These are phyloP conservation scores for Steatocranus sp. DNA, from an alignment of 2,797 vertebrate genomes.

Conservation along the genomic window DNA sequence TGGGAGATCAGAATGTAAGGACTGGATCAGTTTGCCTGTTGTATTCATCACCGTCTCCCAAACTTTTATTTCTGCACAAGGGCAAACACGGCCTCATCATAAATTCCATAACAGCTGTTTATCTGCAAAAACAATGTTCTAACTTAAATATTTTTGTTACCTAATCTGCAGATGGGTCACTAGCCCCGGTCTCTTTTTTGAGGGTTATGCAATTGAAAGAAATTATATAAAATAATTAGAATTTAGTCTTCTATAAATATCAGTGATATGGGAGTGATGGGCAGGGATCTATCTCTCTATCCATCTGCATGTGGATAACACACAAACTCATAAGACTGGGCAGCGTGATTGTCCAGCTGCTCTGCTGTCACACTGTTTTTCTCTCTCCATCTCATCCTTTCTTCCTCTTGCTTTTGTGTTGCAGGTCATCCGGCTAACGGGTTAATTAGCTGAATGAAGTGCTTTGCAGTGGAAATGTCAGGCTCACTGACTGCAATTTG, in stretches of 20 bases:
- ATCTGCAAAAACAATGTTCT: background rate
- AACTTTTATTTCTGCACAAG: background rate
- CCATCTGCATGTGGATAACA: background rate
- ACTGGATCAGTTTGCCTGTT: background rate
- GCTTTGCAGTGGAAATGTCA: constrained; percentile 73
- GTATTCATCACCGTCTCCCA: background rate
- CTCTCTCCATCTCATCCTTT: background rate
- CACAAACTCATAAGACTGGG: background rate
- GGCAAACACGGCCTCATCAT: background rate
- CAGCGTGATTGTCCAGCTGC: background rate
- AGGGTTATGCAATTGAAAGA: background rate
- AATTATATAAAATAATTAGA: background rate
- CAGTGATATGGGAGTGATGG: background rate
- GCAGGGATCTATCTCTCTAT: background rate
- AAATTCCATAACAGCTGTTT: background rate
- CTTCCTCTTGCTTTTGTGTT: constrained; percentile 10
- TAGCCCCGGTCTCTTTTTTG: background rate
- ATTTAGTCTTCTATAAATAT: background rate
- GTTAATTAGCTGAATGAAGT: constrained; percentile 76
- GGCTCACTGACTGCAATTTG: constrained; percentile 63
- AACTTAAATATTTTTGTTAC: background rate
- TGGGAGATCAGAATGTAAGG: background rate
- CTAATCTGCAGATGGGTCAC: background rate
- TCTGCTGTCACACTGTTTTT: background rate
- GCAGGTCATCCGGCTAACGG: constrained; percentile 60